Conservation (phyloP, 1,140 invertebrate genomes). For the Oncopodura yosiiana region DNA sequence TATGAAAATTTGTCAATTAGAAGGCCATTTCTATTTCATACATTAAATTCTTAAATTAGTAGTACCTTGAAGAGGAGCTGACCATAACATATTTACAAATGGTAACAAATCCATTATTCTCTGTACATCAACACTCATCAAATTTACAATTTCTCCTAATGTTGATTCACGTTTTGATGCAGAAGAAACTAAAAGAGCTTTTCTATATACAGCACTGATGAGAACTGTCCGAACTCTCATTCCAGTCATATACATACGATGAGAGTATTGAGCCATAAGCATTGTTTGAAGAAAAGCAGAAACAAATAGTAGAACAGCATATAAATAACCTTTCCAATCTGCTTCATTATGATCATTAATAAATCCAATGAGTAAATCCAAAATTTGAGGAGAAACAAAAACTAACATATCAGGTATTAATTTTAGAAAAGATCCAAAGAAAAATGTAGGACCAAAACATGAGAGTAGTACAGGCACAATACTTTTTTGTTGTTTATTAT, state of each 20-base stretch:
- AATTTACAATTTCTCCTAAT: constrained; percentile 47
- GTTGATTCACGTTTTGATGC: constrained; percentile 51
- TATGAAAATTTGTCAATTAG: too few species aligned
- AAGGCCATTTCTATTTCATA: constrained; percentile 7
- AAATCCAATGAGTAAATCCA: constrained; percentile 54
- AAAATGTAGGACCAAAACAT: constrained; percentile 43
- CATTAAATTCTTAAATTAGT: too few species aligned
- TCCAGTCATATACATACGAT: constrained; percentile 81
- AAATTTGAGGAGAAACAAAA: constrained; percentile 47
- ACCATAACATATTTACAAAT: constrained; percentile 52
- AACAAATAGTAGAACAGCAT: constrained; percentile 62
- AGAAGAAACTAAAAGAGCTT: constrained; percentile 64
- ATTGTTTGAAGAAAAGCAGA: constrained; percentile 77
- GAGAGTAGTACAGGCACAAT: constrained; percentile 37
- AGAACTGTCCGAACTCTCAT: constrained; percentile 82
- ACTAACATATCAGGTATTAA: constrained; percentile 48
- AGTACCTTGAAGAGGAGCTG: constrained; percentile 65
- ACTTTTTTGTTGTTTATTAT: too few species aligned
- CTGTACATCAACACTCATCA: constrained; percentile 49
- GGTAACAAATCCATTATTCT: constrained; percentile 42
- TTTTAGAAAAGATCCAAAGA: constrained; percentile 42
- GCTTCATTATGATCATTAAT: constrained; percentile 49
- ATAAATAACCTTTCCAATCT: constrained; percentile 77
- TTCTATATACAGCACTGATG: constrained; percentile 87
- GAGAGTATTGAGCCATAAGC: constrained; percentile 75